phyloP scores from a whole-genome alignment of 2,113 vertebrate species.

The Corythaeola cristata region DNA sequence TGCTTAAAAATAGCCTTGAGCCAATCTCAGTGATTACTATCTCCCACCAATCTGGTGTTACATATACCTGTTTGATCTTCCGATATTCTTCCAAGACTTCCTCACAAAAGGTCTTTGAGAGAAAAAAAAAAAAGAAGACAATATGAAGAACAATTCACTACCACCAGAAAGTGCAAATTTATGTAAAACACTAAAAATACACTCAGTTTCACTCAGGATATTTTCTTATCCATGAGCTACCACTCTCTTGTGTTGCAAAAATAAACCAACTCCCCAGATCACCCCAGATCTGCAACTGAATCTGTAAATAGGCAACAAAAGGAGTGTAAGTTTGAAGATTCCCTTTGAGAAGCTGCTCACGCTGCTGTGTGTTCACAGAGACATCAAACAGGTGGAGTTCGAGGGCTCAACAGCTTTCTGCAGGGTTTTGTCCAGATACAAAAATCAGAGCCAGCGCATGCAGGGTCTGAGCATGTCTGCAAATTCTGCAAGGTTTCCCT shows the following conservation, averaged over 20 bases:
- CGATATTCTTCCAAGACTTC: no score
- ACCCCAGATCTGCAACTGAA: background rate
- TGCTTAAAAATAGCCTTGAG: no score
- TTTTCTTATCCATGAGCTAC: background rate
- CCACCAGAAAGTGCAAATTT: background rate
- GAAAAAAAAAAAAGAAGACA: background rate
- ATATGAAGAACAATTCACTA: background rate
- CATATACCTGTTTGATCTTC: no score
- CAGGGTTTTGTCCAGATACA: background rate
- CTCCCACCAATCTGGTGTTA: no score
- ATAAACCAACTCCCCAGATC: accelerated
- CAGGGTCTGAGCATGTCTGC: accelerated
- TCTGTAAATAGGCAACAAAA: background rate
- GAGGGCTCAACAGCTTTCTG: background rate
- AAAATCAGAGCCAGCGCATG: background rate
- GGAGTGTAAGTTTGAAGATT: background rate
- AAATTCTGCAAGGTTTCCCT: background rate
- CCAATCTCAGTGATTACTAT: no score
- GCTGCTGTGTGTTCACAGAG: background rate
- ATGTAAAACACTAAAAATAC: background rate
- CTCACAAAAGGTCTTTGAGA: no score
- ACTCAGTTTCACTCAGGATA: background rate
- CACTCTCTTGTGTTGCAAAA: background rate
- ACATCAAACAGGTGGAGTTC: background rate
- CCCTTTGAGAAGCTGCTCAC: background rate